Conservation (phyloP, 2,797 vertebrate species). For the Lutra lutra region DNA sequence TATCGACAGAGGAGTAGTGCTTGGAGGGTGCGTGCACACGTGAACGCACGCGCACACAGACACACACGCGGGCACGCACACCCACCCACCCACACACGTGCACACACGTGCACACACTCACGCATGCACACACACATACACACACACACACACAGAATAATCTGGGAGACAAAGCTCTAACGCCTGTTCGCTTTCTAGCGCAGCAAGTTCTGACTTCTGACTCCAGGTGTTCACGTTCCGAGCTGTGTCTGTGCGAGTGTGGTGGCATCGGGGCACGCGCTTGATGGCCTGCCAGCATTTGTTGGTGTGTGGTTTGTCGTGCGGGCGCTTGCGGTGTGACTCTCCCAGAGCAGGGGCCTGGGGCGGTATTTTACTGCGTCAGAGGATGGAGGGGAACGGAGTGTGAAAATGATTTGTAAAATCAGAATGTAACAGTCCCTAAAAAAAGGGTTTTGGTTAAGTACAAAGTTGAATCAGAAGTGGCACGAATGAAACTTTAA, state of each 20-base stretch:
- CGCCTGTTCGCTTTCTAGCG: neutral
- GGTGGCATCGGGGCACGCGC: no score
- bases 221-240: rapidly evolving
- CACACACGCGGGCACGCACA: no score
- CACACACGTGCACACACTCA: no score
- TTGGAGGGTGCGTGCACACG: rapidly evolving
- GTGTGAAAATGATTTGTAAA: neutral
- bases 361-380: neutral
- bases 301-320: rapidly evolving
- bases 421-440: rapidly evolving
- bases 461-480: neutral
- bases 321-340: rapidly evolving
- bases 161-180: neutral
- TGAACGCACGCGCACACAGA: no score
- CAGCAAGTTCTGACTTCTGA: neutral
- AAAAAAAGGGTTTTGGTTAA: neutral
- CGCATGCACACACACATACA: rapidly evolving
- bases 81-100: no score
- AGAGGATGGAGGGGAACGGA: no score
- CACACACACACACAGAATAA: no score
- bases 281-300: neutral
- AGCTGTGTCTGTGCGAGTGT: neutral
- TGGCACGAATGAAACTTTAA: neutral
- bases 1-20: neutral
- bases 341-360: rapidly evolving